These are phyloP conservation scores for Phaetusa simplex DNA, from an alignment of 2,113 vertebrate genomes.

Conservation along the genomic window DNA sequence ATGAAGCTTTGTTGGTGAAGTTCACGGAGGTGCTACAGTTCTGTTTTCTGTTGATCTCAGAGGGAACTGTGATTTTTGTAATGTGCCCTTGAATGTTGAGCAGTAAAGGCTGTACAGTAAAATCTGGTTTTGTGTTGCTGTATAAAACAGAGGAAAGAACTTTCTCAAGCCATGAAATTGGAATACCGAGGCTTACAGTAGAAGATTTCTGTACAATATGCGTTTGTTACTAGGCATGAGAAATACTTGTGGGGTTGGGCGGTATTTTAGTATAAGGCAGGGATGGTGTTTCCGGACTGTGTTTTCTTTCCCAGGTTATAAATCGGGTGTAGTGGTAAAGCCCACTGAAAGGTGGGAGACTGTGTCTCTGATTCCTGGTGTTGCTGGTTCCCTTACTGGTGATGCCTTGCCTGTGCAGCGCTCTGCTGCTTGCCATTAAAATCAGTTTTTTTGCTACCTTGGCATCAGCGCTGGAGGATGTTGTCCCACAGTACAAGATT, in stretches of 20 bases:
- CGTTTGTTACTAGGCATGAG: not conserved
- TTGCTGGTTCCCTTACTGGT: not conserved
- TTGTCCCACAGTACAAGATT: not conserved
- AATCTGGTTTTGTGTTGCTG: not conserved
- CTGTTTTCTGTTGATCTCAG: not conserved
- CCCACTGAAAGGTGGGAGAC: not conserved
- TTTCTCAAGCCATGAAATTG: not conserved
- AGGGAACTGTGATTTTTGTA: not conserved
- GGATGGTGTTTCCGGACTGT: not conserved
- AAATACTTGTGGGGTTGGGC: not conserved
- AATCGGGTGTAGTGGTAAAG: not conserved
- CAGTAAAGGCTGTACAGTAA: not conserved
- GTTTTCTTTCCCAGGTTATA: not conserved
- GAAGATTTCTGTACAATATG: not conserved
- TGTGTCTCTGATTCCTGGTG: accelerated
- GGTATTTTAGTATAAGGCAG: not conserved
- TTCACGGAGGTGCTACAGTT: not conserved
- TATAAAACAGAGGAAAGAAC: not conserved
- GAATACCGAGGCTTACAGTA: not conserved
- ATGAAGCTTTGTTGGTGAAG: not conserved
- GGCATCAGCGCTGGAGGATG: not conserved
- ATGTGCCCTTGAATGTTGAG: not conserved
- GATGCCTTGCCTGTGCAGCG: not conserved
- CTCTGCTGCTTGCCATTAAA: not conserved
- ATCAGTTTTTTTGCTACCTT: not conserved